Conservation (phyloP, 2,888 invertebrate species). For the Phoenoteleia sp. region DNA sequence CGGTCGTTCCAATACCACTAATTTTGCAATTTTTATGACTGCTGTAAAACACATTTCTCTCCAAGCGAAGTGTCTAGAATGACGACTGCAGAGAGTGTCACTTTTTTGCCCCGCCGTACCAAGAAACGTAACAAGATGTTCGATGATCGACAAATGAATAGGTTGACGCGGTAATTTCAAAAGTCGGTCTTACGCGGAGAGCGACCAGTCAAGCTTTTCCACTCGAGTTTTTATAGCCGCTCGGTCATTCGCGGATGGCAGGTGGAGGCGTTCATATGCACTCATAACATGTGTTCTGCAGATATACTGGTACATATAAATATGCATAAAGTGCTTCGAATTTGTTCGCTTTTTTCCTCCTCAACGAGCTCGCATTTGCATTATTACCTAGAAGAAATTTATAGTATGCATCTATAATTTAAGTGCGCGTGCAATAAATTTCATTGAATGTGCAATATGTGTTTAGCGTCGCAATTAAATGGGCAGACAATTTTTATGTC, state of each 20-base stretch:
- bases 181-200: constrained; percentile 48
- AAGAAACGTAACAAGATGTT: constrained; percentile 62
- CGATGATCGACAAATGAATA: constrained; percentile 65
- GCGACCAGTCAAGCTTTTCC: constrained; percentile 77
- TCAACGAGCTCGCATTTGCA: constrained; percentile 43
- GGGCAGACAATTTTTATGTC: not conserved
- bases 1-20: constrained; percentile 32
- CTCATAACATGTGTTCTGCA: constrained; percentile 52
- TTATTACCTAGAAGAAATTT: constrained; percentile 51
- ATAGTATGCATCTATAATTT: constrained; percentile 47
- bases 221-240: constrained; percentile 80
- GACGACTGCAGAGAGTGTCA: constrained; percentile 54
- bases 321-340: constrained; percentile 46
- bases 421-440: constrained; percentile 37
- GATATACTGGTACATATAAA: constrained; percentile 54
- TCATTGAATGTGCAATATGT: constrained; percentile 37
- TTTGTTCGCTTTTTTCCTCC: constrained; percentile 40
- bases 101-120: constrained; percentile 44
- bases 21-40: constrained; percentile 45
- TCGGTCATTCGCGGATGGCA: constrained; percentile 77
- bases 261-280: constrained; percentile 80
- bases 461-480: constrained; percentile 37
- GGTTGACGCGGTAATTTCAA: constrained; percentile 64
- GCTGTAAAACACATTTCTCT: constrained; percentile 45
- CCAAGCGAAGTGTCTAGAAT: constrained; percentile 44